A percentile compares a stretch with the other conserved stretches of the same genome.
phyloP scores from a whole-genome alignment of 1,140 invertebrate species.

The Platyscapa corneri region DNA sequence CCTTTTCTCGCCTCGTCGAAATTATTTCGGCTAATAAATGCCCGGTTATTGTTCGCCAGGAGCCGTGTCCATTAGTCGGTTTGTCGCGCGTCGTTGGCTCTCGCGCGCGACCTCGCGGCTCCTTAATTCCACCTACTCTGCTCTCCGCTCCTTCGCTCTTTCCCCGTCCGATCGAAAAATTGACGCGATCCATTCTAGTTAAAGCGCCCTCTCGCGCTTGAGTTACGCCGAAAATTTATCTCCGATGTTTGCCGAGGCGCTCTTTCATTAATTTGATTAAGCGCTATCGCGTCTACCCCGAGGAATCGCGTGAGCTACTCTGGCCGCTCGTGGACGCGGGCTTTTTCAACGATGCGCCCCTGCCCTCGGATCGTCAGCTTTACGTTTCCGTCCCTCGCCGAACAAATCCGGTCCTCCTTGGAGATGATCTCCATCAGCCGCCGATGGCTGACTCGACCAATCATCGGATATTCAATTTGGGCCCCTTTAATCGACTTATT shows the following conservation, averaged over 20 bases:
- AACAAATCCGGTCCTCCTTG: no score
- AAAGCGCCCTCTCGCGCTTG: constrained; percentile 48
- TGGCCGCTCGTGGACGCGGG: no score
- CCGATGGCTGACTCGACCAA: no score
- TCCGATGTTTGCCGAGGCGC: background rate
- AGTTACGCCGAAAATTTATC: background rate
- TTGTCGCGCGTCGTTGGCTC: no score
- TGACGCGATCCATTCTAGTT: constrained; percentile 72
- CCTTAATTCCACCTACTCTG: background rate
- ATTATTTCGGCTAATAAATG: constrained; percentile 36
- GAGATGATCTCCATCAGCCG: no score
- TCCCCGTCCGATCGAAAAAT: constrained; percentile 66
- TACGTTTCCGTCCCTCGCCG: no score
- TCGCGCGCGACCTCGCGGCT: no score
- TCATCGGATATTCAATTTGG: no score
- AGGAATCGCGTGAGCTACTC: background rate
- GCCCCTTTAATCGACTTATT: no score
- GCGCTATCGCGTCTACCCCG: no score
- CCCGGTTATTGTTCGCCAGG: background rate
- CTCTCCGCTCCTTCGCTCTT: background rate
- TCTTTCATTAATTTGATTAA: constrained; percentile 29
- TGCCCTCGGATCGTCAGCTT: background rate
- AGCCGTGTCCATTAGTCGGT: background rate
- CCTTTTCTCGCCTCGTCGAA: background rate
- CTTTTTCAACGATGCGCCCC: no score